Percentiles rank a stretch among this genome's conserved stretches.
Evolutionary conservation across 2,113 vertebrate species (phyloP).

Genomic region (Plecotus auritus): DNA sequence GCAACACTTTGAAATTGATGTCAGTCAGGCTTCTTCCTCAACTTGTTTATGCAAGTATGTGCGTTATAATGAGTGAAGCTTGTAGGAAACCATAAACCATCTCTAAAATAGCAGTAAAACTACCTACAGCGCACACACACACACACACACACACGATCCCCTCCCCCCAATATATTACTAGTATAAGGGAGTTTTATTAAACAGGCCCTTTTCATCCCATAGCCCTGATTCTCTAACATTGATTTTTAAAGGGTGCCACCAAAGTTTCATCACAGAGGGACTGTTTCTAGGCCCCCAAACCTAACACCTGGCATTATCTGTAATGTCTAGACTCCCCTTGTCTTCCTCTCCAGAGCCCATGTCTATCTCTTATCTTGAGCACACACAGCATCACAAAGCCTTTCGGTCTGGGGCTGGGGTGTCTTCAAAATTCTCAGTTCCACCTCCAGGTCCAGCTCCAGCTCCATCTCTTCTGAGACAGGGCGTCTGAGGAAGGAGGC

Average conservation of each 20-base stretch:
- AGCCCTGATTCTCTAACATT: neutral
- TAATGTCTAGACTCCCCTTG: neutral
- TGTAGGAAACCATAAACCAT: slow-evolving; percentile 13
- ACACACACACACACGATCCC: too few species aligned
- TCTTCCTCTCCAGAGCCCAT: neutral
- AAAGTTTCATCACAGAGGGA: neutral
- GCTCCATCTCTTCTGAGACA: neutral
- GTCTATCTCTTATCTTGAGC: neutral
- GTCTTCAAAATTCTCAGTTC: neutral
- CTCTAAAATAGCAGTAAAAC: neutral
- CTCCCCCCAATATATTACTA: neutral
- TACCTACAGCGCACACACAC: neutral
- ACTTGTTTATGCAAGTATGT: slow-evolving; percentile 46
- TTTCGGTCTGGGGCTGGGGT: neutral
- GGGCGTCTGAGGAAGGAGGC: neutral
- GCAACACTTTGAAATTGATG: slow-evolving; percentile 45
- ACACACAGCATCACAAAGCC: neutral
- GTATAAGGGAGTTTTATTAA: neutral
- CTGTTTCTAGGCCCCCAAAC: neutral
- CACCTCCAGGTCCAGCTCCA: neutral
- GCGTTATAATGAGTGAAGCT: neutral
- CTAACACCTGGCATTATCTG: neutral
- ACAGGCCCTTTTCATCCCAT: neutral
- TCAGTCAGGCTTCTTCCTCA: slow-evolving; percentile 45
- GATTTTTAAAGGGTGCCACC: neutral